A percentile compares a stretch with the other conserved stretches of the same genome.
Conservation (phyloP, 2,888 invertebrate genomes). For the Plebejus anna region DNA sequence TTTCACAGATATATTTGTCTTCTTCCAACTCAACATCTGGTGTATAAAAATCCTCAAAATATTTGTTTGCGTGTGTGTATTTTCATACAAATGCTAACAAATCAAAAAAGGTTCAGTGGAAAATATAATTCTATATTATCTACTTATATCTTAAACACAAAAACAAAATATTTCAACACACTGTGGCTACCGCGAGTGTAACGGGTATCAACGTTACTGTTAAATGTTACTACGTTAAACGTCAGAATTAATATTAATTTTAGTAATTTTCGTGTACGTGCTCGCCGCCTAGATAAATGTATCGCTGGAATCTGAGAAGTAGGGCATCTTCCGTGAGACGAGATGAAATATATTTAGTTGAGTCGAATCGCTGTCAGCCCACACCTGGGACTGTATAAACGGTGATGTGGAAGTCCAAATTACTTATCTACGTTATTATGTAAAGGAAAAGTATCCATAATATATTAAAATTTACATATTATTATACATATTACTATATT, state of each 20-base stretch:
- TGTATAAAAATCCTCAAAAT: no score
- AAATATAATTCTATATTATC: no score
- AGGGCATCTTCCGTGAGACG: slow-evolving; percentile 8
- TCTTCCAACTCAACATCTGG: no score
- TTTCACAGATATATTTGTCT: no score
- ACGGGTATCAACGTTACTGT: not conserved
- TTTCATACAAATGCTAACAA: no score
- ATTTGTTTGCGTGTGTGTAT: no score
- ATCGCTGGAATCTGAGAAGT: slow-evolving; percentile 10
- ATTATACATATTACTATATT: no score
- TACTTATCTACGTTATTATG: not conserved
- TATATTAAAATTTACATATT: no score
- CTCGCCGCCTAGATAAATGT: slow-evolving; percentile 15
- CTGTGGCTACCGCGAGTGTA: not conserved
- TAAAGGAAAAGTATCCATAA: no score
- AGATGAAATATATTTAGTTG: slow-evolving; percentile 22
- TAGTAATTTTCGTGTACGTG: slow-evolving; percentile 3
- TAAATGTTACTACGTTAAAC: not conserved
- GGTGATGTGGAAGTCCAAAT: not conserved
- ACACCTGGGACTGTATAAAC: not conserved
- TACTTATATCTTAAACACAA: no score
- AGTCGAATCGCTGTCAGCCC: not conserved
- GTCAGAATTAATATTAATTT: slow-evolving; percentile 19
- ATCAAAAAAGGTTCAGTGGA: no score
- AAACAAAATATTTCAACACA: not conserved